phyloP scores from a whole-genome alignment of 2,888 invertebrate genomes.

The Ophion ellenae region DNA sequence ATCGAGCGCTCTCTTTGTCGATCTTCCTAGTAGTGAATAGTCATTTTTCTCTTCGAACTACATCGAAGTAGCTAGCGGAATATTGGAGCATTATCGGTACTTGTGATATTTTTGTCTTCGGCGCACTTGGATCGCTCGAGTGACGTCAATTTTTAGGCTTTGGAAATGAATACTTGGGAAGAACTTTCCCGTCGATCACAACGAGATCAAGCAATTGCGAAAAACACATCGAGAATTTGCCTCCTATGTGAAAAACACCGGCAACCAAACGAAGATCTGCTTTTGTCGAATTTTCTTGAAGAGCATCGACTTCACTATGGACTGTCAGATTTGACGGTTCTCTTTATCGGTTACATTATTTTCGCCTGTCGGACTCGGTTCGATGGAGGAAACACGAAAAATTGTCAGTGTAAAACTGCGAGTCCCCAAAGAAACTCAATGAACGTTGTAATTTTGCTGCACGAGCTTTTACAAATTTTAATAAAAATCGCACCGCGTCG shows the following conservation, averaged over 20 bases:
- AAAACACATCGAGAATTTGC: not conserved
- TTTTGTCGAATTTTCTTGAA: constrained; percentile 23
- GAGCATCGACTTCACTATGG: constrained; percentile 12
- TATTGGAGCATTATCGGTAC: too few species aligned
- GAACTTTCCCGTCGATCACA: too few species aligned
- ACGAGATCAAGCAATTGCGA: too few species aligned
- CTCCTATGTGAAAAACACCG: constrained; percentile 24
- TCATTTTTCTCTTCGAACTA: too few species aligned
- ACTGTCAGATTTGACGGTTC: constrained; percentile 39
- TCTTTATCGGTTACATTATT: not conserved
- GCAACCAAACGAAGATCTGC: constrained; percentile 28
- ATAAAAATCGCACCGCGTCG: constrained; percentile 49
- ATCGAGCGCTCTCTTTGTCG: too few species aligned
- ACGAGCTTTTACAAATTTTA: constrained; percentile 48
- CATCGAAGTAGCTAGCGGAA: too few species aligned
- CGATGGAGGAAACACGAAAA: constrained; percentile 7
- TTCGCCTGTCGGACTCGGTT: not conserved
- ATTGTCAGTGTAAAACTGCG: constrained; percentile 5
- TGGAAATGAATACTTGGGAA: too few species aligned
- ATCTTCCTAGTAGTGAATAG: too few species aligned
- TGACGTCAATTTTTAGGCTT: too few species aligned
- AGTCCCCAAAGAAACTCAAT: not conserved
- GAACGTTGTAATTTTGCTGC: constrained; percentile 46
- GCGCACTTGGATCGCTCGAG: too few species aligned
- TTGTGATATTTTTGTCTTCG: too few species aligned